phyloP scores from a whole-genome alignment of 1,140 invertebrate species.

The Dendrolimus punctatus region DNA sequence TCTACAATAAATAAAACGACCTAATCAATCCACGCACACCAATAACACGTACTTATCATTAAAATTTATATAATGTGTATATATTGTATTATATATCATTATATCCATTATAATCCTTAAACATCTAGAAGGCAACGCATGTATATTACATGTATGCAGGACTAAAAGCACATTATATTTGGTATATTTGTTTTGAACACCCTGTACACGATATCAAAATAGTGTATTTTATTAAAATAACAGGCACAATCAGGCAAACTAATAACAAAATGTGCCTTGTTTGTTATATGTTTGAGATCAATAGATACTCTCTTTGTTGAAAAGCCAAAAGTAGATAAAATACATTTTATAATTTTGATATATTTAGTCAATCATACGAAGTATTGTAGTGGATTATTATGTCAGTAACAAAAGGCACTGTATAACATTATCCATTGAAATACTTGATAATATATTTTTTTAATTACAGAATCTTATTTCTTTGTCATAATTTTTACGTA shows the following conservation, averaged over 20 bases:
- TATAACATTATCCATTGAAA: no score
- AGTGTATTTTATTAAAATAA: constrained; percentile 42
- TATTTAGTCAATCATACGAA: no score
- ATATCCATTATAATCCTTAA: background rate
- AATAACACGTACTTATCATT: constrained; percentile 14
- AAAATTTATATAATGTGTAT: constrained; percentile 3
- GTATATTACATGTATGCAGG: constrained; percentile 29
- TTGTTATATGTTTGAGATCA: constrained; percentile 39
- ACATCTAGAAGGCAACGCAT: constrained; percentile 59
- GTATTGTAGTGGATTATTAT: no score
- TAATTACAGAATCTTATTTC: no score
- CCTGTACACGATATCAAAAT: constrained; percentile 67
- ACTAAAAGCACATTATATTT: constrained; percentile 62
- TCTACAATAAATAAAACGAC: constrained; percentile 48
- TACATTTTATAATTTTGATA: background rate
- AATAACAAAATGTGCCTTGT: constrained; percentile 30
- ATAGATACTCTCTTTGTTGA: constrained; percentile 18
- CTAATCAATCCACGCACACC: constrained; percentile 28
- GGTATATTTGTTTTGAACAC: constrained; percentile 60
- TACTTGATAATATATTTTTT: no score
- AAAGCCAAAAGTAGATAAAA: background rate
- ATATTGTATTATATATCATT: no score
- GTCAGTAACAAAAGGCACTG: no score
- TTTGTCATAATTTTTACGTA: no score
- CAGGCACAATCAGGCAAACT: constrained; percentile 53